Conservation (phyloP, 1,140 invertebrate species). For the Limonius californicus region DNA sequence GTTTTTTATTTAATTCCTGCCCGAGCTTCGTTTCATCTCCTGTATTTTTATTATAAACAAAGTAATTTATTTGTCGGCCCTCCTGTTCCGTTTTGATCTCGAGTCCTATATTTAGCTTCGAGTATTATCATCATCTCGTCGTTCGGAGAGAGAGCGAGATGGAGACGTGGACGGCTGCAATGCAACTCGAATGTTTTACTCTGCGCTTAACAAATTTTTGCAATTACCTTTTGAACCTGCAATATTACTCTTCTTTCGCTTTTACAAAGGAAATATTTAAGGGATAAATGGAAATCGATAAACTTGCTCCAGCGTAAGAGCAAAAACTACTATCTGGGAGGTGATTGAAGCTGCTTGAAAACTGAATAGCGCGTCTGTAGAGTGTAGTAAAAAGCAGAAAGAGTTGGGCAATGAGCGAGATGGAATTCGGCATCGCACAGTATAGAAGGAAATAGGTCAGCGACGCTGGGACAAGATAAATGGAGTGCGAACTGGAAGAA, state of each 20-base stretch:
- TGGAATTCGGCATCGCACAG: background rate
- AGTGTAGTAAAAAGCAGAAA: background rate
- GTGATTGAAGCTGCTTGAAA: slow-evolving; percentile 6
- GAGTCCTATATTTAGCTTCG: too few relatives aligned
- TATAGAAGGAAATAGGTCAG: slow-evolving; percentile 13
- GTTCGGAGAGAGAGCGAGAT: too few relatives aligned
- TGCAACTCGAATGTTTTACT: too few relatives aligned
- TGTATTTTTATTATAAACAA: slow-evolving; percentile 9
- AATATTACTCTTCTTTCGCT: too few relatives aligned
- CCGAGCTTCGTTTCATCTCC: background rate
- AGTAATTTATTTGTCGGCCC: background rate
- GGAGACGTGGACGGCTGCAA: too few relatives aligned
- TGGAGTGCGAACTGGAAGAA: slow-evolving; percentile 21
- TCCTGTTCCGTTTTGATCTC: background rate
- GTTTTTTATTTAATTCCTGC: slow-evolving; percentile 9
- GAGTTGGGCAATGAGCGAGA: background rate
- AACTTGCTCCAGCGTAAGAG: background rate
- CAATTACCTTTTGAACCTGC: background rate
- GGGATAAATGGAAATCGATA: slow-evolving; percentile 4
- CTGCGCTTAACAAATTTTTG: background rate
- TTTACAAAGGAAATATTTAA: background rate
- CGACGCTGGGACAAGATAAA: slow-evolving; percentile 21
- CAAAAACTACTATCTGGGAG: background rate
- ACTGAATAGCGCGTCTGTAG: background rate
- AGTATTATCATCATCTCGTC: too few relatives aligned